Conservation (phyloP, 2,113 vertebrate genomes). For the Xiphophorus hellerii region DNA sequence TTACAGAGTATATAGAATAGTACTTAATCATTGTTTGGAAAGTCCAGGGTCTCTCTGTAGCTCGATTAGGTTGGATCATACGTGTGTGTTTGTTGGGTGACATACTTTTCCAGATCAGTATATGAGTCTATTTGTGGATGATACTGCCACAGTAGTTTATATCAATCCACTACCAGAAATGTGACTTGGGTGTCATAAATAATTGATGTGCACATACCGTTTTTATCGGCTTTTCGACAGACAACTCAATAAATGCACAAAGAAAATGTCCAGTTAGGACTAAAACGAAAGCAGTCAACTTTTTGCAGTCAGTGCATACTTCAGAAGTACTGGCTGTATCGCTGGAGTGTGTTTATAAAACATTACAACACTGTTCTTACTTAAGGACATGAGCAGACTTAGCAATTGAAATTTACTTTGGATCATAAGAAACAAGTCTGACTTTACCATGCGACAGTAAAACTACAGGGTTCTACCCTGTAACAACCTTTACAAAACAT, state of each 20-base stretch:
- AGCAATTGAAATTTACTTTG: neutral
- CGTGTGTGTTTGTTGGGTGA: neutral
- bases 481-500: no score
- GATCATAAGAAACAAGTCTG: neutral
- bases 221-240: neutral
- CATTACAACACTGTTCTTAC: no score
- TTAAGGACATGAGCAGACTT: no score
- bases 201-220: neutral
- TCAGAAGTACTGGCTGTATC: no score
- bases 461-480: neutral
- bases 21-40: slow-evolving; percentile 1
- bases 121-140: neutral
- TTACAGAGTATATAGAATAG: neutral
- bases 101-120: neutral
- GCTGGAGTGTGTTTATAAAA: no score
- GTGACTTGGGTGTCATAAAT: neutral
- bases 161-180: slow-evolving; percentile 9
- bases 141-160: neutral
- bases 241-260: neutral
- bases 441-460: neutral
- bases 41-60: neutral
- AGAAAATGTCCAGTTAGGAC: no score
- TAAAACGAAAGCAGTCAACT: no score
- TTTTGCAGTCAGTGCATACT: no score
- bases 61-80: neutral